Conservation (phyloP, 64 coral and sea anemone genomes). For the Orbicella faveolata region DNA sequence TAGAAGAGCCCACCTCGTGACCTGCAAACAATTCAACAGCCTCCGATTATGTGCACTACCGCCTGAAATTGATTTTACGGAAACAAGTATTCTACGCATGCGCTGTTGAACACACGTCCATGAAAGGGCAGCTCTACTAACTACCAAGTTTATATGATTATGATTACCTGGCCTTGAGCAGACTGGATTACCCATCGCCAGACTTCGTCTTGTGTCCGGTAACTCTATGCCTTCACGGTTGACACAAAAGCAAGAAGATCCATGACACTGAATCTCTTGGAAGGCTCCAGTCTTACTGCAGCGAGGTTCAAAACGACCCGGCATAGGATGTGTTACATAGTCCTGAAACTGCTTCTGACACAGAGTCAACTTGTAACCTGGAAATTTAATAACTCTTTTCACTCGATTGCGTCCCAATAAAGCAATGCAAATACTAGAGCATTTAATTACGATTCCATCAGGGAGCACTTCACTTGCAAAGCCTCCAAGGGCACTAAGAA, state of each 20-base stretch:
- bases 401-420: too few relatives aligned
- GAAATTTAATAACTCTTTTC: neutral
- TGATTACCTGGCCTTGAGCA: slow-evolving; percentile 29
- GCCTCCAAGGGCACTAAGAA: too few relatives aligned
- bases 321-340: slow-evolving; percentile 36
- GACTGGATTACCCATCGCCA: slow-evolving; percentile 65
- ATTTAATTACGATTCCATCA: too few relatives aligned
- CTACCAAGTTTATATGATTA: neutral
- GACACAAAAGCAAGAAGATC: slow-evolving; percentile 70
- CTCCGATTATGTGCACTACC: too few relatives aligned
- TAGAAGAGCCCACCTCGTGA: too few relatives aligned
- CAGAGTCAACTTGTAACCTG: slow-evolving; percentile 54
- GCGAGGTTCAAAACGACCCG: slow-evolving; percentile 51
- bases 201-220: slow-evolving; percentile 46
- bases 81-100: too few relatives aligned
- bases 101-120: too few relatives aligned
- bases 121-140: neutral
- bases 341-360: slow-evolving; percentile 76
- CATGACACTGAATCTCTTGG: slow-evolving; percentile 61
- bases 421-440: too few relatives aligned
- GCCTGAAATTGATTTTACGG: too few relatives aligned
- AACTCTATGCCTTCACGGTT: slow-evolving; percentile 61
- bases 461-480: too few relatives aligned
- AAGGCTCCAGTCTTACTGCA: slow-evolving; percentile 70
- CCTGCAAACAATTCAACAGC: too few relatives aligned